Percentiles rank a stretch among this genome's conserved stretches.
Evolutionary conservation across 2,888 invertebrate genomes (phyloP).

Genomic region (Clostera curtula): DNA sequence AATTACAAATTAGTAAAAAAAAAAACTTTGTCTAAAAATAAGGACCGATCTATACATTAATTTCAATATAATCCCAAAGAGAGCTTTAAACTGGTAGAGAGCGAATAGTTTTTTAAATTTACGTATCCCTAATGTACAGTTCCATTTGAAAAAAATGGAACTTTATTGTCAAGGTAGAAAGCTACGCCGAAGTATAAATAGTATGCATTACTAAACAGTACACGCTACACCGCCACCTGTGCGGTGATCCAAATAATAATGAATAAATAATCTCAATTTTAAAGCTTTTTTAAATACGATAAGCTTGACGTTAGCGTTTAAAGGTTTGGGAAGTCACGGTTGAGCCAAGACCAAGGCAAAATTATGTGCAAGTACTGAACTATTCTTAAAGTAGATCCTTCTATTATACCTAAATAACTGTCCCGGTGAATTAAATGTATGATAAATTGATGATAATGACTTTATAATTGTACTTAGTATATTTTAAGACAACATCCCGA

Average conservation of each 20-base stretch:
- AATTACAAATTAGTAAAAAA: slow-evolving; percentile 30
- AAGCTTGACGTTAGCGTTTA: slow-evolving; percentile 40
- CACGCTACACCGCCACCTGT: slow-evolving; percentile 32
- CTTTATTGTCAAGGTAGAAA: slow-evolving; percentile 56
- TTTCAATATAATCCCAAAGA: slow-evolving; percentile 38
- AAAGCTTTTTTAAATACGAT: slow-evolving; percentile 65
- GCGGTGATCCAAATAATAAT: slow-evolving; percentile 48
- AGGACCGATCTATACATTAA: slow-evolving; percentile 20
- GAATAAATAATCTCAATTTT: slow-evolving; percentile 72
- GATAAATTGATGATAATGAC: no score
- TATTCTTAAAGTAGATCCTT: no score
- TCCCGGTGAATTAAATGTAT: no score
- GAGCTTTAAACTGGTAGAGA: slow-evolving; percentile 56
- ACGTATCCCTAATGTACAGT: slow-evolving; percentile 19
- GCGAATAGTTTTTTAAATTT: slow-evolving; percentile 39
- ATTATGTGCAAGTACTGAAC: no score
- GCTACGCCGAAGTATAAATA: slow-evolving; percentile 28
- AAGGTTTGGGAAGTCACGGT: slow-evolving; percentile 12
- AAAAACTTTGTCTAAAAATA: slow-evolving; percentile 15
- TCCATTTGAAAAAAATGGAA: slow-evolving; percentile 24
- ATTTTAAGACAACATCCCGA: no score
- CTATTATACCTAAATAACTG: no score
- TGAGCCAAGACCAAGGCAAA: no score
- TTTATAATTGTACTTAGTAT: no score
- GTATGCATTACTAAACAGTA: slow-evolving; percentile 32